These are phyloP conservation scores for Diadema setosum DNA, from an alignment of 35 echinoderm and acorn worm species.

Conservation along the genomic window DNA sequence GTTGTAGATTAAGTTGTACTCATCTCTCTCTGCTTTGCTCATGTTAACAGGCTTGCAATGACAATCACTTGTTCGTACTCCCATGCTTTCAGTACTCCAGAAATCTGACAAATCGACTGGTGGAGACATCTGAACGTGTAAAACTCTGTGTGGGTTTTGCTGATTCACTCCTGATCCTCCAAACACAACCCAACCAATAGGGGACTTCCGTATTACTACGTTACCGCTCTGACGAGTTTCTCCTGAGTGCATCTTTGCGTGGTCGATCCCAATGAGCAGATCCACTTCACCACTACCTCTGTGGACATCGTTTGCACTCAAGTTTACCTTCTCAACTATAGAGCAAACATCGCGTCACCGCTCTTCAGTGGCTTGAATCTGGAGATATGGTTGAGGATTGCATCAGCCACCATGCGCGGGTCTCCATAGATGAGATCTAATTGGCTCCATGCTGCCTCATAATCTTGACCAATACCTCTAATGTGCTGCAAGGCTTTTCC, in stretches of 20 bases:
- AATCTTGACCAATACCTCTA: constrained; percentile 33
- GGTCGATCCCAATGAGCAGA: constrained; percentile 52
- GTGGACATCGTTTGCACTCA: not conserved
- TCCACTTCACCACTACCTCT: constrained; percentile 49
- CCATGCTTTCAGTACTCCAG: constrained; percentile 57
- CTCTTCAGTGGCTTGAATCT: not conserved
- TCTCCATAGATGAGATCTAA: constrained; percentile 37
- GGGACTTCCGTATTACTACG: constrained; percentile 32
- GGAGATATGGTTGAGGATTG: not conserved
- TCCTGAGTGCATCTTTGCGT: constrained; percentile 41
- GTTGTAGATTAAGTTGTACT: constrained; percentile 34
- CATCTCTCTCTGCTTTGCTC: constrained; percentile 21
- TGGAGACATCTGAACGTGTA: constrained; percentile 10
- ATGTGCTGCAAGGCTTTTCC: constrained; percentile 30
- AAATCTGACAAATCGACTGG: constrained; percentile 52
- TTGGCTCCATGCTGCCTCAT: constrained; percentile 16
- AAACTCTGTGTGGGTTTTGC: not conserved
- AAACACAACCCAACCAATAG: constrained; percentile 63
- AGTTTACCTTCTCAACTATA: not conserved
- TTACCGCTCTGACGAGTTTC: constrained; percentile 13
- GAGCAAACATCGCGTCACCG: not conserved
- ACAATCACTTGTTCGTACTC: not conserved
- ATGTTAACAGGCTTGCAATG: constrained; percentile 33
- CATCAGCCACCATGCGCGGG: constrained; percentile 30
- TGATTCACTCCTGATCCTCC: not conserved